Evolutionary conservation across 2,888 invertebrate genomes (phyloP).

Genomic region (Tachina fera): DNA sequence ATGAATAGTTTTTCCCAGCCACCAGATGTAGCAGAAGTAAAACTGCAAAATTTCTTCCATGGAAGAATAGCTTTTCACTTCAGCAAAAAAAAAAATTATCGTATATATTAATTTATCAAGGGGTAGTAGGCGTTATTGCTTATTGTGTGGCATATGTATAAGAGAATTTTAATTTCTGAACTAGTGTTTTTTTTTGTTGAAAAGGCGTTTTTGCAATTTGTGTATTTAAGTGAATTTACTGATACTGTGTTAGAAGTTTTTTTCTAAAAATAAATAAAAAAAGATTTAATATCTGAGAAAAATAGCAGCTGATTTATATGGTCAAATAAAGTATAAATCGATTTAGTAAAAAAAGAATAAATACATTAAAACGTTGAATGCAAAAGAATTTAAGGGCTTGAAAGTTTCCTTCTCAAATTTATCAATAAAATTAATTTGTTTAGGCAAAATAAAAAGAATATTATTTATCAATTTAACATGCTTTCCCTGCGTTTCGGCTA

Average conservation of each 20-base stretch:
- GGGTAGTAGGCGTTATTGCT: conserved; percentile 63
- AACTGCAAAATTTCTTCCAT: not conserved
- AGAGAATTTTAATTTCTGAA: not conserved
- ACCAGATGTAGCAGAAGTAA: conserved; percentile 1
- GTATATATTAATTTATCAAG: conserved; percentile 30
- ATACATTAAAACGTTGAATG: too few relatives aligned
- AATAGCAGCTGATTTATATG: conserved; percentile 53
- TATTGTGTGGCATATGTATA: conserved; percentile 29
- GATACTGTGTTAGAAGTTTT: not conserved
- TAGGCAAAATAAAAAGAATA: too few relatives aligned
- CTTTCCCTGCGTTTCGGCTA: too few relatives aligned
- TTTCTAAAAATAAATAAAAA: conserved; percentile 38
- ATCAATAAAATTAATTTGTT: too few relatives aligned
- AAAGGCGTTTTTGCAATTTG: conserved; percentile 40
- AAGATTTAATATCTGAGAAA: conserved; percentile 44
- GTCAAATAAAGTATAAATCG: conserved; percentile 6
- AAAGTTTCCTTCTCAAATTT: too few relatives aligned
- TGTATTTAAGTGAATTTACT: conserved; percentile 30
- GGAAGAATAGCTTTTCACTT: not conserved
- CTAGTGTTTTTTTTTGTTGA: not conserved
- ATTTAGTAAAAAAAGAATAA: not conserved
- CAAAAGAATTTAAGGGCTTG: too few relatives aligned
- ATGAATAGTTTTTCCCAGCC: conserved; percentile 20
- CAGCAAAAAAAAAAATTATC: not conserved
- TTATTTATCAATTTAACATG: too few relatives aligned